These are phyloP conservation scores for Crotalus helleri DNA, from an alignment of 2,113 vertebrate genomes.

Conservation along the genomic window DNA sequence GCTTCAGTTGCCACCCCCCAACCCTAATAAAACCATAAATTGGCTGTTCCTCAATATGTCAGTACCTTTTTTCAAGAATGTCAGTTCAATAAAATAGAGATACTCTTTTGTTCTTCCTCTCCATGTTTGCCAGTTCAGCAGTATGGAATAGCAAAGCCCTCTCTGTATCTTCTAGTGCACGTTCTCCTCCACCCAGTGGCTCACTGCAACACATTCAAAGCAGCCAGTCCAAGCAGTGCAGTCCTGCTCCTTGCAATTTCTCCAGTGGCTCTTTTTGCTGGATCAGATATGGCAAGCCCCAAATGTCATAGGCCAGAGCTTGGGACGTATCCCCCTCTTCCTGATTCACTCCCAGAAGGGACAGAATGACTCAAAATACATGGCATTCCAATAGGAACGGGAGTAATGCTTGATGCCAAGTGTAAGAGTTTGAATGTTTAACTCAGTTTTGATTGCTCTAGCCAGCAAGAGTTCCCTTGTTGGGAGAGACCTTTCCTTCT, in stretches of 20 bases:
- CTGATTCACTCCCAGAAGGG: neutral
- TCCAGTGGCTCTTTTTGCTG: neutral
- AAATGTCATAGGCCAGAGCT: neutral
- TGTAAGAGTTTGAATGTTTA: neutral
- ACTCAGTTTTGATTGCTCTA: neutral
- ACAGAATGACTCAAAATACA: neutral
- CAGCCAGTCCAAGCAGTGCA: neutral
- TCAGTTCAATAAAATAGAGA: neutral
- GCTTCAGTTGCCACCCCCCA: neutral
- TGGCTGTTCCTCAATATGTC: neutral
- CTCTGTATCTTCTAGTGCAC: neutral
- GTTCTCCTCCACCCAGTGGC: neutral
- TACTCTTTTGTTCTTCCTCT: neutral
- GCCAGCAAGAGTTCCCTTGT: neutral
- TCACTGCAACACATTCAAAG: neutral
- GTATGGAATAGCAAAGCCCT: neutral
- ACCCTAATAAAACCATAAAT: neutral
- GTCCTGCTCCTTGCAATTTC: neutral
- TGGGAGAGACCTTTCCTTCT: neutral
- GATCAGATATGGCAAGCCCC: neutral
- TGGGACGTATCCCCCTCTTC: neutral
- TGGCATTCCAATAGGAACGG: neutral
- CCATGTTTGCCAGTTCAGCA: neutral
- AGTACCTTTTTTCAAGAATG: neutral
- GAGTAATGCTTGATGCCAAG: too few relatives aligned